Conservation (phyloP, 2,113 vertebrate species). For the Brachypteracias leptosomus region DNA sequence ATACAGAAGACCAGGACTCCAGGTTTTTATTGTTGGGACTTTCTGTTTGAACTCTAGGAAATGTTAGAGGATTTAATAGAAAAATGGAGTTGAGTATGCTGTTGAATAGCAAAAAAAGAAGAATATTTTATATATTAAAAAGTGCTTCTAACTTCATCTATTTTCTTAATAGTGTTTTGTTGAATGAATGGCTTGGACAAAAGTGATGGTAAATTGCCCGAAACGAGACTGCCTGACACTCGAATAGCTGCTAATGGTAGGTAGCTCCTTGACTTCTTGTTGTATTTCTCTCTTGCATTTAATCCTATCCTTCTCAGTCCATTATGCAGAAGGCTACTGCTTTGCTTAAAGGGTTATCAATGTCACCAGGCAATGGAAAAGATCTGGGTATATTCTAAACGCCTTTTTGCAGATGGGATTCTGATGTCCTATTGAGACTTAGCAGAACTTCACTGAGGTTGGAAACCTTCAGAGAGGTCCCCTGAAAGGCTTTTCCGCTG, state of each 20-base stretch:
- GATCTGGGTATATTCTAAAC: background rate
- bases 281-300: background rate
- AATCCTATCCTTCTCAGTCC: background rate
- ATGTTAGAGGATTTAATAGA: background rate
- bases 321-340: slow-evolving; percentile 14
- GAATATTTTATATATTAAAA: background rate
- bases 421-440: background rate
- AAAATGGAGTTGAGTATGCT: background rate
- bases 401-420: background rate
- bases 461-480: background rate
- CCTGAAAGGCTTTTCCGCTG: background rate
- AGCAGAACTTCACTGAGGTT: background rate
- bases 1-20: background rate
- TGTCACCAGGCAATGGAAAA: background rate
- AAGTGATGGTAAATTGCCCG: background rate
- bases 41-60: background rate
- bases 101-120: background rate
- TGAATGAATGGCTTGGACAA: background rate
- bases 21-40: background rate
- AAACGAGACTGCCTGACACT: background rate
- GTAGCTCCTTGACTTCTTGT: background rate
- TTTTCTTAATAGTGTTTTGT: slow-evolving; percentile 16
- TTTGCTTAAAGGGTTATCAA: slow-evolving; percentile 11
- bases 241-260: background rate
- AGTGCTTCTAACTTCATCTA: background rate